Evolutionary conservation across 2,888 invertebrate genomes (phyloP).

Genomic region (Parnassius mnemosyne): DNA sequence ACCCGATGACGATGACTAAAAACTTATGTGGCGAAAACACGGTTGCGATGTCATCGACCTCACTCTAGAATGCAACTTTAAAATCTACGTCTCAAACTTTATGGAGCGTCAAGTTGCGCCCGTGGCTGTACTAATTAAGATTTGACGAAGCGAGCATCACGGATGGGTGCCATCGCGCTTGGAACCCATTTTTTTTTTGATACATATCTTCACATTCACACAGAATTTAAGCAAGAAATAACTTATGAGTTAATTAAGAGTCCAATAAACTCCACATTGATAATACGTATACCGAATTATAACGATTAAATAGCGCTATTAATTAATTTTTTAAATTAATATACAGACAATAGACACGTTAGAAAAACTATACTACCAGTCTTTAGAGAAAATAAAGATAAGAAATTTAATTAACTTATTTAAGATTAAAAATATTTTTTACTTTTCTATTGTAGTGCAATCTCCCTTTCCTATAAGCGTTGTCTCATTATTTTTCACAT

Average conservation of each 20-base stretch:
- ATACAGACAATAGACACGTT: no score
- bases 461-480: no score
- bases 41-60: conserved; percentile 55
- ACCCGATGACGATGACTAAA: conserved; percentile 12
- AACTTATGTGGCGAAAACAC: conserved; percentile 29
- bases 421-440: no score
- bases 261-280: conserved; percentile 19
- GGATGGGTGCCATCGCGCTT: conserved; percentile 51
- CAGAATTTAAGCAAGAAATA: conserved; percentile 19
- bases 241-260: conserved; percentile 23
- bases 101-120: conserved; percentile 68
- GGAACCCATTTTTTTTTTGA: conserved; percentile 42
- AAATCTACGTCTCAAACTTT: conserved; percentile 66
- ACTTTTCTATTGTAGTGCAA: no score
- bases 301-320: no score
- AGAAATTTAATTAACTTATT: no score
- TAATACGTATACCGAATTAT: no score
- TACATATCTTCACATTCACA: conserved; percentile 14
- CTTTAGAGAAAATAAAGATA: no score
- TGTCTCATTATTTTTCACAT: no score
- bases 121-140: conserved; percentile 56
- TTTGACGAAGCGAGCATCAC: conserved; percentile 55
- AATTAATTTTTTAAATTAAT: no score
- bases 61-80: conserved; percentile 54
- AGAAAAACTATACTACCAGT: no score